These are phyloP conservation scores for Macrophya annulata DNA, from an alignment of 2,888 invertebrate species.

Conservation along the genomic window DNA sequence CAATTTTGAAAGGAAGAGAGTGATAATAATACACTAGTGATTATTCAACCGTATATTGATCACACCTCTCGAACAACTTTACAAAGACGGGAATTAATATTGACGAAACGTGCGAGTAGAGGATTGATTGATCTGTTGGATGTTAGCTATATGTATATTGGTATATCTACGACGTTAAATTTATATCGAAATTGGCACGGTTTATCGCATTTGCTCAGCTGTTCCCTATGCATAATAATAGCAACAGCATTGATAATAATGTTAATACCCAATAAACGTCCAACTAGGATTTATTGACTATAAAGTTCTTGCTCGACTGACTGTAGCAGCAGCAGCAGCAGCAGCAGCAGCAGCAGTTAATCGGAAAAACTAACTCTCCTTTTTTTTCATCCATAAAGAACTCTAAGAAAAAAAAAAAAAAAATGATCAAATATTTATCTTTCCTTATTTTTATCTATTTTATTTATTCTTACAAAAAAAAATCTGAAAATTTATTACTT, in stretches of 20 bases:
- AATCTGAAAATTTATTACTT: not conserved
- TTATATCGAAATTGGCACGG: conserved; percentile 45
- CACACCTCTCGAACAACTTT: not conserved
- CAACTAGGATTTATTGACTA: not conserved
- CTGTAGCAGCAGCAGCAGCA: not conserved
- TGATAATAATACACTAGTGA: not conserved
- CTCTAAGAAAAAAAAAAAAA: not conserved
- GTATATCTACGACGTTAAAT: not conserved
- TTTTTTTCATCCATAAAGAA: not conserved
- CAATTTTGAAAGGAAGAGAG: not conserved
- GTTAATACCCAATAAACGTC: conserved; percentile 34
- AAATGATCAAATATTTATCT: not conserved
- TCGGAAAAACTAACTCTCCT: not conserved
- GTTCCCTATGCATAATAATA: conserved; percentile 28
- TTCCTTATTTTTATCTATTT: not conserved
- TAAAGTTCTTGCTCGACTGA: not conserved
- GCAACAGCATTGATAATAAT: conserved; percentile 5
- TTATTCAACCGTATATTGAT: not conserved
- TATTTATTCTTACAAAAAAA: not conserved
- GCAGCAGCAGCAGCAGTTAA: not conserved
- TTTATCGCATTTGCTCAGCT: conserved; percentile 53
- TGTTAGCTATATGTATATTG: not conserved
- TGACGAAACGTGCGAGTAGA: not conserved
- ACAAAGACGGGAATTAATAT: not conserved
- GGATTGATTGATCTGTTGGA: not conserved